A percentile compares a stretch with the other conserved stretches of the same genome.
These are phyloP conservation scores for Prunella strophiata DNA, from an alignment of 2,797 vertebrate species.

Conservation along the genomic window DNA sequence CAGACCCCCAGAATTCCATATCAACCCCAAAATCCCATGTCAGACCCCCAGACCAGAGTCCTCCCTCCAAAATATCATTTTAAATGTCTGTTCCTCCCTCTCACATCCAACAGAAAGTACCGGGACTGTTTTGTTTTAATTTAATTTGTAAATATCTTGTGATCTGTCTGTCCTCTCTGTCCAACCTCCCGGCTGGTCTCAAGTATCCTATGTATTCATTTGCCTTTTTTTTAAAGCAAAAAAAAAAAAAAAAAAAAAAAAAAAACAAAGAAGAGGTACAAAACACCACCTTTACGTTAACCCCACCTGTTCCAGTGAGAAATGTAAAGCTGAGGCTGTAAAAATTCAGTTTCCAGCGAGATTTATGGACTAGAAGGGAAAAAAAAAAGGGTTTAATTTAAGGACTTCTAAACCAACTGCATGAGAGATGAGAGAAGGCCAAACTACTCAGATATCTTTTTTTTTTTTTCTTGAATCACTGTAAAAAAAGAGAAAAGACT, in stretches of 20 bases:
- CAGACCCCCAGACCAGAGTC: background rate
- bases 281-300: constrained; percentile 54
- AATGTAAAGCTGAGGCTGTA: constrained; percentile 56
- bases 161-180: constrained; percentile 2
- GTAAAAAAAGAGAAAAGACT: constrained; percentile 71
- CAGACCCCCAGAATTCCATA: too few relatives aligned
- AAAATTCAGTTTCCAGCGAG: constrained; percentile 34
- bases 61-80: background rate
- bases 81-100: background rate
- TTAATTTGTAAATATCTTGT: constrained; percentile 45
- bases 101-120: background rate
- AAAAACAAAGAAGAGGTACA: background rate
- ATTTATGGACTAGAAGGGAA: constrained; percentile 16
- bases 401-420: constrained; percentile 75
- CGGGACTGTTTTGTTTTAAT: background rate
- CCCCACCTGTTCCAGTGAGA: constrained; percentile 49
- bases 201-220: constrained; percentile 39
- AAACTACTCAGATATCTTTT: constrained; percentile 71
- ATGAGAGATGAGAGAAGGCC: constrained; percentile 77
- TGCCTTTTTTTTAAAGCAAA: constrained; percentile 9
- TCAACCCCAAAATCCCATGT: background rate
- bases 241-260: background rate
- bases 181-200: constrained; percentile 38
- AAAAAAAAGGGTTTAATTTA: constrained; percentile 51
- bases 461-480: constrained; percentile 74